Conservation (phyloP, 2,888 invertebrate species). For the Reticulitermes lucifugus region DNA sequence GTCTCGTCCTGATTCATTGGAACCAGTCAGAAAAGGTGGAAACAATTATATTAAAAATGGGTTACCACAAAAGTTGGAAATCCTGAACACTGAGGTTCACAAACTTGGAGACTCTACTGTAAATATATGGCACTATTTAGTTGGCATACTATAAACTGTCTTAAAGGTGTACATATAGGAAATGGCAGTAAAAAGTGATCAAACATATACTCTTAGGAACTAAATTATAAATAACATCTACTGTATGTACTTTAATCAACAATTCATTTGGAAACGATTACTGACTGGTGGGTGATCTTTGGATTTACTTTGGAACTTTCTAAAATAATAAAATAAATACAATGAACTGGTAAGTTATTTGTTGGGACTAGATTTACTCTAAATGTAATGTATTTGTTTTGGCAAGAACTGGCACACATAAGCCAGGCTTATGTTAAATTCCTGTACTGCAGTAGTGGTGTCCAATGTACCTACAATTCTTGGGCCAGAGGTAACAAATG, state of each 20-base stretch:
- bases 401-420: not conserved
- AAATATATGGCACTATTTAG: not conserved
- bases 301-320: not conserved
- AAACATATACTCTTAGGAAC: not conserved
- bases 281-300: constrained; percentile 9
- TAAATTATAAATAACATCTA: not conserved
- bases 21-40: no score
- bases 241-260: not conserved
- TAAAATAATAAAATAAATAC: not conserved
- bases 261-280: not conserved
- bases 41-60: no score
- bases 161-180: not conserved
- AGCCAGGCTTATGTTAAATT: not conserved
- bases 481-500: no score
- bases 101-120: no score
- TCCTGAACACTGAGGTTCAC: no score
- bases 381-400: not conserved
- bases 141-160: not conserved
- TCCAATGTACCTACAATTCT: not conserved
- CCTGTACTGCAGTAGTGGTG: not conserved
- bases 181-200: not conserved
- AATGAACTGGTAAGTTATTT: not conserved
- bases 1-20: no score
- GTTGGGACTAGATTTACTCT: not conserved
- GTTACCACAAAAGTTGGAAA: no score